phyloP scores from a whole-genome alignment of 2,888 invertebrate genomes.

The Latrodectus elegans region DNA sequence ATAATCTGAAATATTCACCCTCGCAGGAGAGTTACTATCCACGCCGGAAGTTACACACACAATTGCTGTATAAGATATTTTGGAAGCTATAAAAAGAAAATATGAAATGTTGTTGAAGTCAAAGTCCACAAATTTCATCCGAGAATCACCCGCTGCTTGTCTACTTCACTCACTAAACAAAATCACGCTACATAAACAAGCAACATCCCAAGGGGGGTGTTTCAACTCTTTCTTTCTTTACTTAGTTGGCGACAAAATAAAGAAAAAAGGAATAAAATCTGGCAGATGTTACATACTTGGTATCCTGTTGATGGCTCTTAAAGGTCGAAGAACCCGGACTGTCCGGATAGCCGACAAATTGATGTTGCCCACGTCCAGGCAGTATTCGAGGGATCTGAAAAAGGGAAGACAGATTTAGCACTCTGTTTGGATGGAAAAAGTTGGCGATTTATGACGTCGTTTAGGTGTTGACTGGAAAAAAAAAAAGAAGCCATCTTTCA shows the following conservation, averaged over 20 bases:
- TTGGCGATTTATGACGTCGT: not conserved
- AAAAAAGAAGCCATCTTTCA: not conserved
- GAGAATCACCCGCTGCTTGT: no score
- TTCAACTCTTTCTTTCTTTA: no score
- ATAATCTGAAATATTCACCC: no score
- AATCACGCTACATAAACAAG: no score
- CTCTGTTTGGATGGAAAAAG: not conserved
- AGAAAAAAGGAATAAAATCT: not conserved
- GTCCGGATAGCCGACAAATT: conserved; percentile 98
- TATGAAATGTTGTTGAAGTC: no score
- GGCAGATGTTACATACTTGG: conserved; percentile 86
- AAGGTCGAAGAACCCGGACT: conserved; percentile 94
- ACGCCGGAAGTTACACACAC: no score
- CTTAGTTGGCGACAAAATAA: not conserved
- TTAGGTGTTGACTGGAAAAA: not conserved
- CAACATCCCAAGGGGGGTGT: not conserved
- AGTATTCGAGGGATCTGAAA: conserved; percentile 87
- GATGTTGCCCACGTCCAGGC: conserved; percentile 95
- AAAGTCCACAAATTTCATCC: no score
- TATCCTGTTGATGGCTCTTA: conserved; percentile 99
- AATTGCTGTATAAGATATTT: no score
- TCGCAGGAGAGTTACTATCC: no score
- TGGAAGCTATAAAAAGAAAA: no score
- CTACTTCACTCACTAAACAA: no score
- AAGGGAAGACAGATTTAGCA: not conserved